Percentiles rank a stretch among this genome's conserved stretches.
Evolutionary conservation across 2,888 invertebrate species (phyloP).

Genomic region (Euphydryas editha): DNA sequence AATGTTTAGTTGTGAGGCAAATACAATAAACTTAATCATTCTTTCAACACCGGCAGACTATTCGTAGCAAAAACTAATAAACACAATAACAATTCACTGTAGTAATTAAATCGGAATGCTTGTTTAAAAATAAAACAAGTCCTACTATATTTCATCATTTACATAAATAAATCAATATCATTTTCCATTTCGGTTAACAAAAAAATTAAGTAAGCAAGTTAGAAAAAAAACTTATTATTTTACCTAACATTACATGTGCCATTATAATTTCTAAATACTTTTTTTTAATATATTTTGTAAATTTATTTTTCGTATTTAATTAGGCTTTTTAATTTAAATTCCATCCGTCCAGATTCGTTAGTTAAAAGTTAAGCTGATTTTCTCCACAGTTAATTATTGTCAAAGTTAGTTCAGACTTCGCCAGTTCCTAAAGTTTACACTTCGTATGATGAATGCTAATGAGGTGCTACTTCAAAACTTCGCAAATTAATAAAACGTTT

Average conservation of each 20-base stretch:
- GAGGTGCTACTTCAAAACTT: constrained; percentile 33
- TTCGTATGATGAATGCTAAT: constrained; percentile 39
- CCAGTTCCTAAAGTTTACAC: constrained; percentile 36
- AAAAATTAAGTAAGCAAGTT: too few species aligned
- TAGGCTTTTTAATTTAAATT: constrained; percentile 29
- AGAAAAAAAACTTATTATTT: too few species aligned
- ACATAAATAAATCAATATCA: too few species aligned
- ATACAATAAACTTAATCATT: neutral
- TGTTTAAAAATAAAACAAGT: too few species aligned
- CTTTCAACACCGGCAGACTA: too few species aligned
- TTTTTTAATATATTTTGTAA: neutral
- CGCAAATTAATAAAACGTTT: constrained; percentile 31
- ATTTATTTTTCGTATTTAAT: constrained; percentile 5
- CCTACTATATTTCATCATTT: too few species aligned
- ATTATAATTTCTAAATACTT: neutral
- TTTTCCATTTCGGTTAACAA: too few species aligned
- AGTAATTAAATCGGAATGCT: too few species aligned
- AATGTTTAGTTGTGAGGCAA: neutral
- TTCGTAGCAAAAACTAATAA: too few species aligned
- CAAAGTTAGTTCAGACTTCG: constrained; percentile 37
- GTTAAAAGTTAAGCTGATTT: constrained; percentile 38
- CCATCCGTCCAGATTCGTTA: constrained; percentile 35
- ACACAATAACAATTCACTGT: too few species aligned
- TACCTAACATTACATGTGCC: neutral
- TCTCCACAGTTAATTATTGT: constrained; percentile 41